Evolutionary conservation across 2,113 vertebrate species (phyloP), one percentile per base, ranked within the genome.

Genomic region (Copsychus sechellarum): DNA sequence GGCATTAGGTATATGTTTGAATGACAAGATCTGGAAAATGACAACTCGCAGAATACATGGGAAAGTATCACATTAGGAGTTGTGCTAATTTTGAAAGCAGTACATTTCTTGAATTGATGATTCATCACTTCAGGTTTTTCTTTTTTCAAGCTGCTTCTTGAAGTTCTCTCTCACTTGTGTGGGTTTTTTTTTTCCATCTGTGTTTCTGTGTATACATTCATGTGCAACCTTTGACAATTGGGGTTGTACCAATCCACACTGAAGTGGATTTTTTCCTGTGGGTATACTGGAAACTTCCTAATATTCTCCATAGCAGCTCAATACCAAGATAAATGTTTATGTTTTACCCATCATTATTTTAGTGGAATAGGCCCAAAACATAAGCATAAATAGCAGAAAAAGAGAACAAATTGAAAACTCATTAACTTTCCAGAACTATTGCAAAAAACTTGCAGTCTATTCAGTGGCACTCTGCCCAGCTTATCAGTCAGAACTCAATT

Each of bases 1-100:
- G 6, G 66, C 58, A 60, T 93, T 69, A 88, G 69, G 42, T 87
- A 84, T 81, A 56, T 93, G 28, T 88, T 91, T 86, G 86, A 92
- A 72, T 84, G n/a, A 81, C 16, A 69, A 62, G 11, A 77, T 51
- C 18, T 78, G 79, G 51, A 86, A 89, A 66, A 86, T 4, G 1
- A 62, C 36, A 81, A 34, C 16, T 21, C 25, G 8, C 65, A 84
- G 88, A 81, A 60, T 62, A 56, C 19, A 7, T 61, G 15, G 45
- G 21, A 56, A 92, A 60, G 5, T 56, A 51, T 67, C 70, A 24
- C 0, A 0, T 76, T 40, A 34, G 62, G 86, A 51, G 13, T 47
- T 70, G 17, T 71, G 56, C 47, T 89, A 7, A 40, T 88, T 43
- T 8, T 79, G 79, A 61, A 70, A 81, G 29, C 47, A 79, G 28